These are phyloP conservation scores for Australoheros facetus DNA, from an alignment of 2,797 vertebrate species.

Conservation along the genomic window DNA sequence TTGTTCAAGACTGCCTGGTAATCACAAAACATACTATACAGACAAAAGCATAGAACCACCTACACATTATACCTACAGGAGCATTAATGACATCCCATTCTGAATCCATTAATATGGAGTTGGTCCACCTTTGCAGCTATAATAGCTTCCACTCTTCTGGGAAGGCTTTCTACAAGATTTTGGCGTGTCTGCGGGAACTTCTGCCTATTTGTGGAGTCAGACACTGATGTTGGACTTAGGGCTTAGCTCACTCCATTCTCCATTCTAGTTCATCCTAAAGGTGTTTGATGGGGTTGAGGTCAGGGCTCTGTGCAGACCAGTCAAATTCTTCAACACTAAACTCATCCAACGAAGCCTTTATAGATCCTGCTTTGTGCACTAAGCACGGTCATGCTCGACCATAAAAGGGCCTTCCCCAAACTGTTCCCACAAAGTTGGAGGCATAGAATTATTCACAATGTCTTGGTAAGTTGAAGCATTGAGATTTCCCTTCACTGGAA, in stretches of 20 bases:
- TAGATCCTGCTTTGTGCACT: not conserved
- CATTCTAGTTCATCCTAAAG: not conserved
- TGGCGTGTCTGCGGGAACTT: not conserved
- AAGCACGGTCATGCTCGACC: no score
- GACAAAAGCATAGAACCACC: not conserved
- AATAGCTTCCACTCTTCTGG: not conserved
- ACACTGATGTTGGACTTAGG: not conserved
- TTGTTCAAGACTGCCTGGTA: not conserved
- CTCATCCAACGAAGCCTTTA: not conserved
- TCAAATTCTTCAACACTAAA: not conserved
- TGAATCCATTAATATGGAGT: not conserved
- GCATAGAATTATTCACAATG: no score
- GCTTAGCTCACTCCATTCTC: not conserved
- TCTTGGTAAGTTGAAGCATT: no score
- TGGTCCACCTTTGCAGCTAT: no score
- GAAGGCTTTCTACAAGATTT: not conserved
- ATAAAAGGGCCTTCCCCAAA: not conserved
- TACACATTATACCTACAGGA: not conserved
- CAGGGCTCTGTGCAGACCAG: no score
- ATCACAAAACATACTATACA: not conserved
- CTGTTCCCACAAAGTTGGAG: not conserved
- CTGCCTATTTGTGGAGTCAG: not conserved
- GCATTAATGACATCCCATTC: not conserved
- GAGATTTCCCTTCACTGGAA: no score
- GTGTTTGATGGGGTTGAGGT: not conserved